phyloP scores from a whole-genome alignment of 2,797 vertebrate genomes.

The Chaunax sp. region DNA sequence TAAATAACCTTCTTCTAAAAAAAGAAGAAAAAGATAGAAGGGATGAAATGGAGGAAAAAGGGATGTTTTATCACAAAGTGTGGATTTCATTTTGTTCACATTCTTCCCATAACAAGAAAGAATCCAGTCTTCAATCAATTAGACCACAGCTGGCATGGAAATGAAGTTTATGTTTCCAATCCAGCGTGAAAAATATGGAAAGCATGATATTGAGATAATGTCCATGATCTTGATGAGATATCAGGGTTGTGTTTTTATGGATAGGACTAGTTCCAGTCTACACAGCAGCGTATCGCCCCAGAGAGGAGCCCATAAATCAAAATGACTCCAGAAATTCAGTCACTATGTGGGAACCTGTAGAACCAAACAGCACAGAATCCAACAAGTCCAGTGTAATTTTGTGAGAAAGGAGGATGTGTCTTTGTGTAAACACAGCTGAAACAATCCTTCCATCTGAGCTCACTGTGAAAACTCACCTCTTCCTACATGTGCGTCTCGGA shows the following conservation, averaged over 20 bases:
- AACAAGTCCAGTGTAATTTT: conserved; percentile 9
- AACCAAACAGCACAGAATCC: conserved; percentile 10
- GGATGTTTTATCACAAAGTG: conserved; percentile 50
- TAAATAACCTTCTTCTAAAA: not conserved
- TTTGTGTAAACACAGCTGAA: conserved; percentile 70
- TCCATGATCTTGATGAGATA: conserved; percentile 25
- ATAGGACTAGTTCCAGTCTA: conserved; percentile 8
- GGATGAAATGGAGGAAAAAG: conserved; percentile 1
- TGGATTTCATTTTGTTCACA: conserved; percentile 62
- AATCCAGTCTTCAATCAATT: conserved; percentile 65
- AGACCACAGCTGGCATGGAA: conserved; percentile 56
- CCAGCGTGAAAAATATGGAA: conserved; percentile 27
- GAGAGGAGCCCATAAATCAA: conserved; percentile 14
- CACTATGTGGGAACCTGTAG: conserved; percentile 48
- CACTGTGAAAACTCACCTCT: conserved; percentile 59
- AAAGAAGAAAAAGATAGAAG: not conserved
- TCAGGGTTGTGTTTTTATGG: conserved; percentile 20
- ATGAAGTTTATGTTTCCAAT: conserved; percentile 29
- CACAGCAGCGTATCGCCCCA: conserved; percentile 6
- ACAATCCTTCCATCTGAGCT: conserved; percentile 74
- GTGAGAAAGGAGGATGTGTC: conserved; percentile 32
- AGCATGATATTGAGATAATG: conserved; percentile 42
- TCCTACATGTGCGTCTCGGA: conserved; percentile 36
- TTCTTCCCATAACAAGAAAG: conserved; percentile 72
- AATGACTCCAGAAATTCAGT: conserved; percentile 33